phyloP scores from a whole-genome alignment of 1,140 invertebrate species.

The Brachionus rubens region DNA sequence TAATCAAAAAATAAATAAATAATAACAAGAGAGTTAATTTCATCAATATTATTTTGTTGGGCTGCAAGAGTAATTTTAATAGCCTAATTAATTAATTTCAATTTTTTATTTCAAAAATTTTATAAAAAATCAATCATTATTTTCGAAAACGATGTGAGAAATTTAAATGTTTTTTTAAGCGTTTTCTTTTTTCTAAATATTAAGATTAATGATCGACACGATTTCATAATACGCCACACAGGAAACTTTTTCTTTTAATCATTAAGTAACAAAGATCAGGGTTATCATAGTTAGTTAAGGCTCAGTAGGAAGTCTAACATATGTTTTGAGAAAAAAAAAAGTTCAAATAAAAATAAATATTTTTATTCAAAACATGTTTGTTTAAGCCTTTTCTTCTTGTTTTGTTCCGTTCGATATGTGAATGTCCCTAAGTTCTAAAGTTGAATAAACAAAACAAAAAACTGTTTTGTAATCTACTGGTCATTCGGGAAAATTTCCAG shows the following conservation, averaged over 20 bases:
- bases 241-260: too few relatives aligned
- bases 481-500: neutral
- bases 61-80: conserved; percentile 1
- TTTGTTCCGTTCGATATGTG: conserved; percentile 8
- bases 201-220: conserved; percentile 24
- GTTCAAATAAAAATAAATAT: conserved; percentile 34
- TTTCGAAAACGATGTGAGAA: conserved; percentile 21
- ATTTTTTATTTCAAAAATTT: too few relatives aligned
- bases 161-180: conserved; percentile 25
- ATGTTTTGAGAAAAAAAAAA: neutral
- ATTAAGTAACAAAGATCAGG: neutral
- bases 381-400: too few relatives aligned
- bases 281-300: neutral
- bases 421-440: neutral
- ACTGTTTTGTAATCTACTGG: neutral
- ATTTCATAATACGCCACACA: conserved; percentile 13
- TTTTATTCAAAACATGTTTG: conserved; percentile 20
- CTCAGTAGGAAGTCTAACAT: neutral
- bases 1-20: conserved; percentile 36
- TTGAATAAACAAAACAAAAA: neutral
- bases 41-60: conserved; percentile 12
- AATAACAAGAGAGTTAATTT: conserved; percentile 10
- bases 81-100: conserved; percentile 18
- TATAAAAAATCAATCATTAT: too few relatives aligned
- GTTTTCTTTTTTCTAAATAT: neutral